These are phyloP conservation scores for Zoanthus gigantus DNA, from an alignment of 92 coral and sea anemone genomes.

Conservation along the genomic window DNA sequence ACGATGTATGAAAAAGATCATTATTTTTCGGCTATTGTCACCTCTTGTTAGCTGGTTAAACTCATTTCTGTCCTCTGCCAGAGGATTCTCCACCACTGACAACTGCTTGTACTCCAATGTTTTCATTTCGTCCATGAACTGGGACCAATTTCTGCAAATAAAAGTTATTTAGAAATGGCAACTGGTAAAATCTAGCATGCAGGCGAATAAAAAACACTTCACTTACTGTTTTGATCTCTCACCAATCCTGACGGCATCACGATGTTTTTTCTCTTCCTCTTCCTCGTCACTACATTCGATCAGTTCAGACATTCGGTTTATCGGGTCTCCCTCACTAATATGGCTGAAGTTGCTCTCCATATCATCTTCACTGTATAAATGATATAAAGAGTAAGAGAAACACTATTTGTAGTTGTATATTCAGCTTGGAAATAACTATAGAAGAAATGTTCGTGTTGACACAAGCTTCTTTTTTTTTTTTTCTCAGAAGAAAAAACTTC, in stretches of 20 bases:
- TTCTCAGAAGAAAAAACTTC: too few relatives aligned
- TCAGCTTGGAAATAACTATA: too few relatives aligned
- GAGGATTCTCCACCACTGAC: slow-evolving; percentile 88
- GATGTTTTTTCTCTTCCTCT: slow-evolving; percentile 60
- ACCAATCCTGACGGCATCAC: slow-evolving; percentile 50
- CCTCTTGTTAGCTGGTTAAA: slow-evolving; percentile 44
- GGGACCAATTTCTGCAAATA: slow-evolving; percentile 84
- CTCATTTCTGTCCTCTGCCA: slow-evolving; percentile 59
- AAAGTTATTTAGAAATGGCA: background rate
- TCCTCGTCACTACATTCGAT: slow-evolving; percentile 95
- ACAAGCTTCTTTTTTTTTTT: too few relatives aligned
- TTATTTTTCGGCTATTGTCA: background rate
- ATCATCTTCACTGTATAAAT: slow-evolving; percentile 87
- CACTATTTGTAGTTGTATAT: background rate
- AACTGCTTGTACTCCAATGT: slow-evolving; percentile 87
- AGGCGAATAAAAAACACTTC: background rate
- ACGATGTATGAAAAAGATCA: too few relatives aligned
- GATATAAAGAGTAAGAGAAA: background rate
- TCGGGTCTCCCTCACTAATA: slow-evolving; percentile 91
- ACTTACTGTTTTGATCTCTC: slow-evolving; percentile 86
- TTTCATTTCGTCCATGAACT: slow-evolving; percentile 92
- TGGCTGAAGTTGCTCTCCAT: slow-evolving; percentile 99
- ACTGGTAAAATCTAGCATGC: too few relatives aligned
- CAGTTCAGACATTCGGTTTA: slow-evolving; percentile 83
- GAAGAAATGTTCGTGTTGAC: too few relatives aligned